Conservation (phyloP, 2,888 invertebrate genomes). For the Chrysodeixis includens region DNA sequence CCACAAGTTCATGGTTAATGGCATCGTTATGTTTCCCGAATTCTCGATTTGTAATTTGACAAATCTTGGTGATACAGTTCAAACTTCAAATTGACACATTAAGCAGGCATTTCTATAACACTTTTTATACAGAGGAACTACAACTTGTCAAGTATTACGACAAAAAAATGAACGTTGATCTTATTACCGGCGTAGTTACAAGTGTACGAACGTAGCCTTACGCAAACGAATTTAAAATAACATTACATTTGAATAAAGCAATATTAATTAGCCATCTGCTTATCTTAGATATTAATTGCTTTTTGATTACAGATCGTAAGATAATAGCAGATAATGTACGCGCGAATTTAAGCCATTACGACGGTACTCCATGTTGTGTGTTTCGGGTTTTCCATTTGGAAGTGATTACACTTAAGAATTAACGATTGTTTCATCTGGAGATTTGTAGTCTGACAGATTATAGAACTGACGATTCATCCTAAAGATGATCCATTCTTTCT, state of each 20-base stretch:
- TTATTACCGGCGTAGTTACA: slow-evolving; percentile 6
- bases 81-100: not conserved
- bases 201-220: slow-evolving; percentile 9
- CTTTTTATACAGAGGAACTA: not conserved
- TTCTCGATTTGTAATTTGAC: not conserved
- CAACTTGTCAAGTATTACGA: not conserved
- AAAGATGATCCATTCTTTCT: too few relatives aligned
- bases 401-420: not conserved
- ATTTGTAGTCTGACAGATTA: not conserved
- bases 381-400: not conserved
- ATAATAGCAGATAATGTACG: slow-evolving; percentile 10
- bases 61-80: not conserved
- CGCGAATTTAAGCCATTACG: not conserved
- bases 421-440: not conserved
- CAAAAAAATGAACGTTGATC: not conserved
- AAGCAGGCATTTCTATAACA: not conserved
- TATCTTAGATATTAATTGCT: slow-evolving; percentile 32
- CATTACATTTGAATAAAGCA: slow-evolving; percentile 12
- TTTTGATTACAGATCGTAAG: slow-evolving; percentile 26
- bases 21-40: slow-evolving; percentile 21
- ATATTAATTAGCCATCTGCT: slow-evolving; percentile 8
- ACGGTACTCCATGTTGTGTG: slow-evolving; percentile 4
- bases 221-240: slow-evolving; percentile 18
- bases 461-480: not conserved
- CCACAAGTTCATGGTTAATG: slow-evolving; percentile 34